phyloP scores from a whole-genome alignment of 1,140 invertebrate genomes.

The Chrysoperla carnea region DNA sequence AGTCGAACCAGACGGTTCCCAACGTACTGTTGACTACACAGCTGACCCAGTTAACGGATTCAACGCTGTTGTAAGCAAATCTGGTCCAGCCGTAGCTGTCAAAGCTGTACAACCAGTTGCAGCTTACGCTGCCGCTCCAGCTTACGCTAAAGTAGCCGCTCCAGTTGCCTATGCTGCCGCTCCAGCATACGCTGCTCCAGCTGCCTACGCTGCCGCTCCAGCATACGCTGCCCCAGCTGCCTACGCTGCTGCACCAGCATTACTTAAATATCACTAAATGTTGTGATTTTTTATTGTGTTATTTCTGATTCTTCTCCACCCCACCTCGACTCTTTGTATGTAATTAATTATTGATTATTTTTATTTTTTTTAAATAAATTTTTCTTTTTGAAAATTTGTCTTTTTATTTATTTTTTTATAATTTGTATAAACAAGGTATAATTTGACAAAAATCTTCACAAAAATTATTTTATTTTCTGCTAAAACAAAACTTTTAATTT shows the following conservation, averaged over 20 bases:
- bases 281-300: too few species aligned
- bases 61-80: conserved; percentile 14
- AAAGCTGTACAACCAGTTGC: conserved; percentile 1
- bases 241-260: not conserved
- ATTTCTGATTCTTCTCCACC: too few species aligned
- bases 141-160: not conserved
- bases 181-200: conserved; percentile 9
- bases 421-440: too few species aligned
- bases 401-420: too few species aligned
- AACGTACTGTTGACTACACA: conserved; percentile 17
- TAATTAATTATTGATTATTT: too few species aligned
- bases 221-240: conserved; percentile 3
- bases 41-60: conserved; percentile 26
- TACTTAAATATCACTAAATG: not conserved
- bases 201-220: conserved; percentile 1
- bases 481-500: too few species aligned
- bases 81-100: too few species aligned
- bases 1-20: not conserved
- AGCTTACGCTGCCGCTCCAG: conserved; percentile 8
- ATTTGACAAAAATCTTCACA: too few species aligned
- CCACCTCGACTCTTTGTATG: too few species aligned
- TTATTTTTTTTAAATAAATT: too few species aligned
- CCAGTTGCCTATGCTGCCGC: conserved; percentile 1
- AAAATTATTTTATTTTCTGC: too few species aligned
- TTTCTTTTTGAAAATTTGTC: too few species aligned